Evolutionary conservation across 2,888 invertebrate species (phyloP).

Genomic region (Rhagium mordax): DNA sequence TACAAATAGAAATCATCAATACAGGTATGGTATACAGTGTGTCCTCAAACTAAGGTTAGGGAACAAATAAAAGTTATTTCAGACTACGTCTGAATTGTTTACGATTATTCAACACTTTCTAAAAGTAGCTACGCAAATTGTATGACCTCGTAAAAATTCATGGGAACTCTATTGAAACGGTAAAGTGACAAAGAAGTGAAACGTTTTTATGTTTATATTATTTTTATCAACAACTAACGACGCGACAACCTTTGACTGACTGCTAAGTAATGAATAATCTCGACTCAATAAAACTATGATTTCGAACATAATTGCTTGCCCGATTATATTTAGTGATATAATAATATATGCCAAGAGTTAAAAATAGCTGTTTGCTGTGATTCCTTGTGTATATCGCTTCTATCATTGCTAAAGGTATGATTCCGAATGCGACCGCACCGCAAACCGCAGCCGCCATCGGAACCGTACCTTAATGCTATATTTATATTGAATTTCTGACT

Average conservation of each 20-base stretch:
- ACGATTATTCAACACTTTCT: neutral
- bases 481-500: conserved; percentile 12
- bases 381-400: neutral
- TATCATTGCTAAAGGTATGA: neutral
- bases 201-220: too few species aligned
- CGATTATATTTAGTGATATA: neutral
- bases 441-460: too few species aligned
- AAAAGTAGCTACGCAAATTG: neutral
- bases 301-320: neutral
- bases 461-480: too few species aligned
- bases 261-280: too few species aligned
- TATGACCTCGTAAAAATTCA: neutral
- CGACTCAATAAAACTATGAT: neutral
- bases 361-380: conserved; percentile 27
- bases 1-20: too few species aligned
- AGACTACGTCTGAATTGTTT: too few species aligned
- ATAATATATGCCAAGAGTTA: conserved; percentile 27
- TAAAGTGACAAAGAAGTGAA: neutral
- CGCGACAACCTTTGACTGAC: too few species aligned
- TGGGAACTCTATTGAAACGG: neutral
- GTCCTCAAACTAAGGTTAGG: too few species aligned
- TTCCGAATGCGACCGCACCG: too few species aligned
- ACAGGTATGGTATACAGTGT: too few species aligned
- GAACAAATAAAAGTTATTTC: too few species aligned
- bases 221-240: too few species aligned